These are phyloP conservation scores for Lytechinus pictus DNA, from an alignment of 35 echinoderm and acorn worm genomes.

Conservation along the genomic window DNA sequence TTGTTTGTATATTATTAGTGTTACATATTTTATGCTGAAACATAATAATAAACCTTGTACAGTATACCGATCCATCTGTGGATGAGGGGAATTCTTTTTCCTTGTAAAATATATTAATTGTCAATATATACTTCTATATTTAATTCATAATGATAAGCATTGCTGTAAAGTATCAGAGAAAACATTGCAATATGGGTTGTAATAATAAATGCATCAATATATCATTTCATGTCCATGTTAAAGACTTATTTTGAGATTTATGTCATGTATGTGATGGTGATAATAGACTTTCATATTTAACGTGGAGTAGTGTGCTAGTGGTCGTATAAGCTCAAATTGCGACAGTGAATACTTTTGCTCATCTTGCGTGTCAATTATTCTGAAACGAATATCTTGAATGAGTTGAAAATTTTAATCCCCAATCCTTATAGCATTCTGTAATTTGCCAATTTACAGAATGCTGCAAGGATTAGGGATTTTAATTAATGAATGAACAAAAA, in stretches of 20 bases:
- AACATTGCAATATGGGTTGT: not conserved
- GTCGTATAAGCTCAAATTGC: too few relatives aligned
- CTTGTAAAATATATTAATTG: not conserved
- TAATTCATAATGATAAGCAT: not conserved
- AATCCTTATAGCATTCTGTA: too few relatives aligned
- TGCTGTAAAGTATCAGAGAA: not conserved
- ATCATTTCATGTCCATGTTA: not conserved
- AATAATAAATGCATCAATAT: not conserved
- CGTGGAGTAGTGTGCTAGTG: too few relatives aligned
- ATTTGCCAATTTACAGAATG: too few relatives aligned
- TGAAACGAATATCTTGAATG: too few relatives aligned
- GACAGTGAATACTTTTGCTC: too few relatives aligned
- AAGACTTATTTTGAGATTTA: not conserved
- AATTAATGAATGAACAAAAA: too few relatives aligned
- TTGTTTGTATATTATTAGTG: not conserved
- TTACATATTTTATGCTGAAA: not conserved
- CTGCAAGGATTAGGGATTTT: too few relatives aligned
- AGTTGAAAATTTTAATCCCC: too few relatives aligned
- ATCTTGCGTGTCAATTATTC: too few relatives aligned
- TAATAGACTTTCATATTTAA: too few relatives aligned
- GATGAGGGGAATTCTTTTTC: not conserved
- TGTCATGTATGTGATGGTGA: not conserved
- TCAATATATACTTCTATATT: not conserved
- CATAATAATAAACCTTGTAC: not conserved
- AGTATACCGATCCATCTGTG: not conserved